Conservation (phyloP, 1,140 invertebrate genomes). For the Lordiphosa stackelbergi region DNA sequence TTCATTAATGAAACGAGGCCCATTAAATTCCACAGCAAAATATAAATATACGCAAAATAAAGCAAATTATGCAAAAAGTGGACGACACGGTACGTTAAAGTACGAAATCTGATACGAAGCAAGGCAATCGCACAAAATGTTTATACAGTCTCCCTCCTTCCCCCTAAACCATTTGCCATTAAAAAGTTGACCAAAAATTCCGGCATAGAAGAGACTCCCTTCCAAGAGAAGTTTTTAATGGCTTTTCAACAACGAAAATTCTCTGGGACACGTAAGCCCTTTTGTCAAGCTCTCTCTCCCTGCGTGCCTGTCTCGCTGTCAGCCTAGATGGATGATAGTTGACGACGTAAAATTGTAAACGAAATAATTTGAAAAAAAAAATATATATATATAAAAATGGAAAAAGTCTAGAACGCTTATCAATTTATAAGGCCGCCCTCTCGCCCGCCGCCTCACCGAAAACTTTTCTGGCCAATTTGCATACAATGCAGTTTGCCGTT, state of each 20-base stretch:
- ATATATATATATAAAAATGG: background rate
- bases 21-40: conserved; percentile 34
- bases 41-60: conserved; percentile 35
- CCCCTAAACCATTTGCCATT: background rate
- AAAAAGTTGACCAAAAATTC: conserved; percentile 10
- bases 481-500: conserved; percentile 56
- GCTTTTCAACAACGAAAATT: conserved; percentile 17
- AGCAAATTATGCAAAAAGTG: conserved; percentile 33
- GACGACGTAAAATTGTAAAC: conserved; percentile 2
- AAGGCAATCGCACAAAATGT: conserved; percentile 4
- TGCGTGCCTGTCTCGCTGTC: background rate
- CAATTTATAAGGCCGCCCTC: conserved; percentile 39
- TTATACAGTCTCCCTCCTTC: background rate
- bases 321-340: too few relatives aligned
- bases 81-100: conserved; percentile 38
- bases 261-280: conserved; percentile 33
- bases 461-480: conserved; percentile 61
- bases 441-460: conserved; percentile 1
- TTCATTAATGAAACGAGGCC: conserved; percentile 32
- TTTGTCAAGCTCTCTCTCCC: conserved; percentile 16
- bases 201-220: background rate
- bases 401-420: conserved; percentile 41
- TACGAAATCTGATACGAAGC: background rate
- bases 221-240: conserved; percentile 7
- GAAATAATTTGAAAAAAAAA: conserved; percentile 5